Conservation (phyloP, 1,140 invertebrate genomes). For the Sipha flava region DNA sequence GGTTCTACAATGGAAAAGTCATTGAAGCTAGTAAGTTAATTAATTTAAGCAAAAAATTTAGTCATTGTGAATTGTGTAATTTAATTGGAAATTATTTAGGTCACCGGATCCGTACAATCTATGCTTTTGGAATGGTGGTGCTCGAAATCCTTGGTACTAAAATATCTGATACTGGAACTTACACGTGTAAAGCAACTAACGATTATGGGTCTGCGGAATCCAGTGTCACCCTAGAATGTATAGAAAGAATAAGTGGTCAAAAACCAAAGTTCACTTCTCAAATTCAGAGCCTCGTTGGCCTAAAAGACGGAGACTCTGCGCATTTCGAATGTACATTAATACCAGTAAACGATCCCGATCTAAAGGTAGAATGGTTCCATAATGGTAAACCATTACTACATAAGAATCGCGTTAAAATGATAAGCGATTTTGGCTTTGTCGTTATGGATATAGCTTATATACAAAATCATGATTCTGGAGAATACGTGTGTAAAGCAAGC, state of each 20-base stretch:
- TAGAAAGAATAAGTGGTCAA: constrained; percentile 73
- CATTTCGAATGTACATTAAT: constrained; percentile 88
- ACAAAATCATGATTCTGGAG: constrained; percentile 85
- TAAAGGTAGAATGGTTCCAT: constrained; percentile 94
- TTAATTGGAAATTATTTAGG: constrained; percentile 38
- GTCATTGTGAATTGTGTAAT: not conserved
- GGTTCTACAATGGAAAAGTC: constrained; percentile 88
- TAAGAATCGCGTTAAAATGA: constrained; percentile 84
- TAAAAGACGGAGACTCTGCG: constrained; percentile 84
- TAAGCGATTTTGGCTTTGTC: constrained; percentile 93
- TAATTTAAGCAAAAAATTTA: not conserved
- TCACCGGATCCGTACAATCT: constrained; percentile 79
- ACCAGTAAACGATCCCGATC: constrained; percentile 84
- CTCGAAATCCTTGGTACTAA: constrained; percentile 84
- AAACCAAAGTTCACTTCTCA: constrained; percentile 82
- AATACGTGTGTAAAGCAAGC: constrained; percentile 80
- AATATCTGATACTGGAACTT: constrained; percentile 76
- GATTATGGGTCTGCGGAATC: constrained; percentile 81
- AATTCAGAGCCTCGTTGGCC: constrained; percentile 70
- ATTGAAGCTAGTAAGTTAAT: constrained; percentile 64
- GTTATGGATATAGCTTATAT: constrained; percentile 90
- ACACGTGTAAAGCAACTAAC: constrained; percentile 79
- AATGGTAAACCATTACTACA: constrained; percentile 79
- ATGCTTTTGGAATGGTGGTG: constrained; percentile 92
- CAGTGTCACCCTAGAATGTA: constrained; percentile 69